Base-by-base conservation (phyloP, 2,888 invertebrate genomes). In the Hedychridium roseum region DNA sequence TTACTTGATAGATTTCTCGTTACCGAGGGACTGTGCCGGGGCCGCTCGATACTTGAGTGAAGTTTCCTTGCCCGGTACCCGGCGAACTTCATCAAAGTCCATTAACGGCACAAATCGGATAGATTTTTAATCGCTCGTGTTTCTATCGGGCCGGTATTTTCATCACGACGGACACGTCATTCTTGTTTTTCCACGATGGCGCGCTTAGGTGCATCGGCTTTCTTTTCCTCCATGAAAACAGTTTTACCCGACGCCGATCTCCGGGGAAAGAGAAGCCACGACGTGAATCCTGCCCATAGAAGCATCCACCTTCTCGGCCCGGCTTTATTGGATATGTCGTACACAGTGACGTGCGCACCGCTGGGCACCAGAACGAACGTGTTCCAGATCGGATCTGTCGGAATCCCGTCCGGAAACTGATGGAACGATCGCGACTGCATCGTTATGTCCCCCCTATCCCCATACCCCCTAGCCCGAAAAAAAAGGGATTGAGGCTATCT, bases 251-350 rank as follows among this genome's bases (percentile, higher is more conserved):
- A 41, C 38, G 28, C 47, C 37, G 45, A 48, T 61, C 56, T 38
- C 43, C 37, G n/a, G 43, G 36, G 43, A 30, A 34, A 26, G 45
- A 28, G n/a, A 28, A 39, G 27, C 40, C 41, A 14, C 42, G 47
- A 11, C 38, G 26, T 42, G 31, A 44, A 60, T 53, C 23, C 49
- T 52, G 47, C 27, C 30, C 49, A 56, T 50, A 50, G 52, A 54
- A 20, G 27, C 17, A 2, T 1, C 9, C 27, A 16, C 35, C 23
- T 34, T 23, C 11, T 32, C 41, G 26, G 36, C 18, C 27, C 39
- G 44, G 41, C 41, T 56, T 58, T 58, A 62, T 60, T 43, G 55
- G 50, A 65, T 48, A 55, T 44, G 54, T 60, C 50, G 48, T 44
- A 58, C 54, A 48, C 52, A 60, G 55, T 57, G 50, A 42, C 43